These are phyloP conservation scores for Atta cephalotes DNA, from an alignment of 1,140 invertebrate species.

Conservation along the genomic window DNA sequence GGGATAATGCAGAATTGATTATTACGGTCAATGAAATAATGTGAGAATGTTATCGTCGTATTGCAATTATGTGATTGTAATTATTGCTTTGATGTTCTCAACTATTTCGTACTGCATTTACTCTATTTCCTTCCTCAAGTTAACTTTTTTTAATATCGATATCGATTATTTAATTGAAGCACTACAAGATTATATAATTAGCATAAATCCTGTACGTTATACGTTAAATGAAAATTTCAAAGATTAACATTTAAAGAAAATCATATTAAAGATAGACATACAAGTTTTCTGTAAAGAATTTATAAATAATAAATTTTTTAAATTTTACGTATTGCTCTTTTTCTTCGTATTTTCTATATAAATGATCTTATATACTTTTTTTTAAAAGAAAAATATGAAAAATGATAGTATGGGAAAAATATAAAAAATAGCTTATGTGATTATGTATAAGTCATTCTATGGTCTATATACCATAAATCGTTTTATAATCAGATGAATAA, in stretches of 20 bases:
- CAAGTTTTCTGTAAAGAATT: background rate
- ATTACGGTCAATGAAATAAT: constrained; percentile 46
- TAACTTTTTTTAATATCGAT: background rate
- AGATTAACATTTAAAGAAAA: background rate
- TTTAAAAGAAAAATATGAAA: background rate
- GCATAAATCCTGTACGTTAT: background rate
- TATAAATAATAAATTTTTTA: background rate
- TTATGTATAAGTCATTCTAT: background rate
- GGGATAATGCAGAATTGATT: constrained; percentile 35
- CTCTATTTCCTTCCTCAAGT: background rate
- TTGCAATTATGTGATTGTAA: constrained; percentile 14
- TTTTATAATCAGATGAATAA: background rate
- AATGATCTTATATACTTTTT: background rate
- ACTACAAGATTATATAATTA: background rate
- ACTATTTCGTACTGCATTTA: background rate
- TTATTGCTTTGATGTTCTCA: constrained; percentile 3
- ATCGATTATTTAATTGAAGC: constrained; percentile 9
- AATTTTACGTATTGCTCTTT: background rate
- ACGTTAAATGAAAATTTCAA: background rate
- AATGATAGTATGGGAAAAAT: background rate
- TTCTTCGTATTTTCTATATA: background rate
- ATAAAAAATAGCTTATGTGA: background rate
- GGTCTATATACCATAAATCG: background rate
- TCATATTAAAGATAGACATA: background rate
- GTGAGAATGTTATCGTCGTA: background rate